A percentile compares a stretch with the other conserved stretches of the same genome.
Evolutionary conservation across 2,797 vertebrate genomes (phyloP).

Genomic region (Martes flavigula): DNA sequence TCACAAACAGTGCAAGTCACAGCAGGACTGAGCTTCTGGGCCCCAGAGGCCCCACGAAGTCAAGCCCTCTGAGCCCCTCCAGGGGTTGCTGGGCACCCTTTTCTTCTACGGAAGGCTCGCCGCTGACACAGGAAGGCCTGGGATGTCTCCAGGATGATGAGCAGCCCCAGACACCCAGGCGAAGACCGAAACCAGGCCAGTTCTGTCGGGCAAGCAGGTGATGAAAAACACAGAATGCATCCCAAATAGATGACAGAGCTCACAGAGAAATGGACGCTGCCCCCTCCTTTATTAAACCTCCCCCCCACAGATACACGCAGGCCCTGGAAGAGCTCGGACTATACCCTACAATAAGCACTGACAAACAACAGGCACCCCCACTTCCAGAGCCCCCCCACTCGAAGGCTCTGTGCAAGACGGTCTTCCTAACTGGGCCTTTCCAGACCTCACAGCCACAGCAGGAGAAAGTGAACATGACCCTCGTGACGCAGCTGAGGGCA

Average conservation of each 20-base stretch:
- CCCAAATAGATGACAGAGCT: neutral
- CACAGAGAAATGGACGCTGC: neutral
- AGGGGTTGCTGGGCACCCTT: neutral
- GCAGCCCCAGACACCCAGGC: neutral
- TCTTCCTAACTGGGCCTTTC: neutral
- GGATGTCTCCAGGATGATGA: neutral
- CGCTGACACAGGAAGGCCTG: neutral
- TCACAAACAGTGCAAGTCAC: neutral
- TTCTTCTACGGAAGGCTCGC: neutral
- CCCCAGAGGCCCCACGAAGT: neutral
- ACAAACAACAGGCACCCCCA: neutral
- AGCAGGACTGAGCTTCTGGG: neutral
- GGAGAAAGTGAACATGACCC: neutral
- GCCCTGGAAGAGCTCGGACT: neutral
- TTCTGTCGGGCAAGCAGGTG: neutral
- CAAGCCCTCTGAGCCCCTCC: neutral
- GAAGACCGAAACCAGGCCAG: neutral
- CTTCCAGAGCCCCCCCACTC: too few species aligned
- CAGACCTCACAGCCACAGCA: neutral
- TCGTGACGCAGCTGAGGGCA: fast-evolving
- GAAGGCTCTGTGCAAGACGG: neutral
- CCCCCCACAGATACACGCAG: neutral
- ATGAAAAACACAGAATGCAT: neutral
- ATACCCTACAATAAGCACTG: neutral
- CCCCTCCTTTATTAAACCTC: neutral